phyloP scores from a whole-genome alignment of 2,113 vertebrate genomes.

The Pelecanus crispus region DNA sequence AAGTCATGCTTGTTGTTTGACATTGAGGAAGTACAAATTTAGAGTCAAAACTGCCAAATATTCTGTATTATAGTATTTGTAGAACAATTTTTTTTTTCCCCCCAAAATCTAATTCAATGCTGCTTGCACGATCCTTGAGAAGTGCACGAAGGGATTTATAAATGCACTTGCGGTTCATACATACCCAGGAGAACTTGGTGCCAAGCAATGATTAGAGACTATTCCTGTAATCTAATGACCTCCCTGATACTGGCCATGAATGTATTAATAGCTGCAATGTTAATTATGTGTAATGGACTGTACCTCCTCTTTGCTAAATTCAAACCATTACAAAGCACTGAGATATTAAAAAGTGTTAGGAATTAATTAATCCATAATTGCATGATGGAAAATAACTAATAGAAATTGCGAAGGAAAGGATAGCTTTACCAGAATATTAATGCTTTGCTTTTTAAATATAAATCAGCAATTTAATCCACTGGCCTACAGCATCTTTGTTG shows the following conservation, averaged over 20 bases:
- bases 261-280: neutral
- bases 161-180: neutral
- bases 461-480: neutral
- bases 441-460: neutral
- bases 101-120: neutral
- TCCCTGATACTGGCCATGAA: neutral
- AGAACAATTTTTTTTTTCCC: neutral
- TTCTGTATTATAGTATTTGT: neutral
- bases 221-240: neutral
- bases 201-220: neutral
- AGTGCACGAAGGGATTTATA: neutral
- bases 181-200: neutral
- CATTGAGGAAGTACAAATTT: neutral
- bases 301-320: neutral
- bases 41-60: neutral
- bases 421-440: neutral
- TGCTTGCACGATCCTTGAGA: neutral
- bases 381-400: neutral
- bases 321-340: neutral
- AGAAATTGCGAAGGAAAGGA: neutral
- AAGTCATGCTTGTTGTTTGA: neutral
- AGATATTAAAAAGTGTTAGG: neutral
- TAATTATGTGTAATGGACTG: neutral
- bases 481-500: neutral
- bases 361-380: conserved; percentile 4